Conservation (phyloP, 2,797 vertebrate genomes). For the Danio kyathit region DNA sequence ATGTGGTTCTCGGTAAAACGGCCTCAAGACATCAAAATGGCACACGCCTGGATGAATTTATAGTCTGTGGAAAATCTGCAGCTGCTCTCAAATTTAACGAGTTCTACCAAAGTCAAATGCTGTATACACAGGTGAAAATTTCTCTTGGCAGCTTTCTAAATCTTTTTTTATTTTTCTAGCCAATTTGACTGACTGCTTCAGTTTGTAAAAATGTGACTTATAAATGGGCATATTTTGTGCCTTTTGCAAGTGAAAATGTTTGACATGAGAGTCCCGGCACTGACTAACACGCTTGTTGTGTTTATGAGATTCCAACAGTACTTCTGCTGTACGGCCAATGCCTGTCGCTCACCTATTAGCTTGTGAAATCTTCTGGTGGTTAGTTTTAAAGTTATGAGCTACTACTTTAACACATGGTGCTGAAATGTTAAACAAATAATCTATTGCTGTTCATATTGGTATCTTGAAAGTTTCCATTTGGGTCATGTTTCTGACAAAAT, state of each 20-base stretch:
- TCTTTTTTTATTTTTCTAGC: not conserved
- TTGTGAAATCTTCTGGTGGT: slow-evolving; percentile 34
- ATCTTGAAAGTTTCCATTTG: slow-evolving; percentile 39
- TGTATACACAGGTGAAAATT: slow-evolving; percentile 59
- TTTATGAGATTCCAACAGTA: slow-evolving; percentile 38
- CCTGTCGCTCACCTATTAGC: slow-evolving; percentile 31
- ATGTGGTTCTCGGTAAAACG: slow-evolving; percentile 38
- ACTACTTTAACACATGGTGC: slow-evolving; percentile 54
- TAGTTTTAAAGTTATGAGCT: slow-evolving; percentile 38
- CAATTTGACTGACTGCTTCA: slow-evolving; percentile 36
- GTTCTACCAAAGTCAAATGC: slow-evolving; percentile 49
- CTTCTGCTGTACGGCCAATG: slow-evolving; percentile 14
- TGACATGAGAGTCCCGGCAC: slow-evolving; percentile 4
- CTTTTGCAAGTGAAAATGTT: slow-evolving; percentile 35
- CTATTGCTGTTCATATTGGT: slow-evolving; percentile 40
- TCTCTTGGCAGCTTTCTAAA: slow-evolving; percentile 31
- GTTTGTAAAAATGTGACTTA: slow-evolving; percentile 39
- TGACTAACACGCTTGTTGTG: slow-evolving; percentile 32
- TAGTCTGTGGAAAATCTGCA: slow-evolving; percentile 57
- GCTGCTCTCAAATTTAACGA: slow-evolving; percentile 53
- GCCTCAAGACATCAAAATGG: slow-evolving; percentile 13
- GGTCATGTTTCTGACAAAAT: slow-evolving; percentile 23
- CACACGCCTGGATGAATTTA: slow-evolving; percentile 42
- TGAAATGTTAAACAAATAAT: slow-evolving; percentile 59
- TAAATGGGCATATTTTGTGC: slow-evolving; percentile 44